Base-by-base conservation (phyloP, 2,797 vertebrate genomes). In the Sebastes steindachneri region DNA sequence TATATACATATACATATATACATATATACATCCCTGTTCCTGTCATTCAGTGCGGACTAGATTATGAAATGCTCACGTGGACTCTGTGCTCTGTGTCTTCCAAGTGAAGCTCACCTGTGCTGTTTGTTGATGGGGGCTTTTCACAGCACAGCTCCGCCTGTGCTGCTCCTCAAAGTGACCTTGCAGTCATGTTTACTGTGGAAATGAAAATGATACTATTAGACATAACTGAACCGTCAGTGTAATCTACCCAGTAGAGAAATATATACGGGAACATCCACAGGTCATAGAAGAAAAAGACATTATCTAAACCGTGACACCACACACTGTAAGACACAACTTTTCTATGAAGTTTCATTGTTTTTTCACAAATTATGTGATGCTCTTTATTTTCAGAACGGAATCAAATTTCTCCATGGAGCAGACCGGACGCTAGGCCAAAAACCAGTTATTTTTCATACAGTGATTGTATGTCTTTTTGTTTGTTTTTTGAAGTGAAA, bases 371-470 rank as follows among this genome's bases (percentile, higher is more conserved):
- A 6, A 11, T 60, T 1, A 14, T 65, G 1, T 57, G 1, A 55
- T 33, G 7, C 3, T 73, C 19, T 72, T 55, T 57, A 10, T 67
- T 81, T 87, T 77, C 82, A 95, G 95, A 29, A 70, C 2, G 4
- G 92, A 93, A 66, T 89, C 95, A 35, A 89, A 93, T 89, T 95
- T 94, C 86, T 79, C 26, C 41, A 54, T 95, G 90, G 94, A 94
- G 54, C 84, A 86, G 55, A 89, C 80, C 63, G 82, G 82, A 92
- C 1, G 1, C 17, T 45, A 77, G 57, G 28, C 17, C 74, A 48
- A 64, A 64, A 45, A 37, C 0, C 29, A 14, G 9, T 67, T 51
- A 12, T 57, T 77, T 80, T 81, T 19, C 31, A 48, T 23, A 33
- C 33, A 51, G 31, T 25, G 12, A 65, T 26, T 41, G 15, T 15